A percentile compares a stretch with the other conserved stretches of the same genome.
These are phyloP conservation scores for Amphipyra tragopoginis DNA, from an alignment of 2,888 invertebrate species.

Conservation along the genomic window DNA sequence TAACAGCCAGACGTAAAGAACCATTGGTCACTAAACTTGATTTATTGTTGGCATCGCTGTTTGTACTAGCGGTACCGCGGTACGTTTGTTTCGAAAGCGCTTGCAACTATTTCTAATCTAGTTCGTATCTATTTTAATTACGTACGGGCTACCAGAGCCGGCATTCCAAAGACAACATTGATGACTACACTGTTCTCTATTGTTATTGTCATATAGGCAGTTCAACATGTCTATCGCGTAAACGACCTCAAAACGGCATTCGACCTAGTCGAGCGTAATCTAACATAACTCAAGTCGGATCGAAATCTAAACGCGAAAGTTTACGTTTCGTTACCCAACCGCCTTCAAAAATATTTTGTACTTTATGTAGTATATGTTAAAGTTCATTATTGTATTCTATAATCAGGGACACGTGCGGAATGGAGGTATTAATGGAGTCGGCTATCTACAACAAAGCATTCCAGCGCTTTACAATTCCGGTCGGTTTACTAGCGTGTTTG, in stretches of 20 bases:
- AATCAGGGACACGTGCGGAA: slow-evolving; percentile 85
- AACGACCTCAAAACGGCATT: slow-evolving; percentile 89
- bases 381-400: slow-evolving; percentile 71
- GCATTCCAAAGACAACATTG: slow-evolving; percentile 71
- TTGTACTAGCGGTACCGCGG: slow-evolving; percentile 58
- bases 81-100: slow-evolving; percentile 75
- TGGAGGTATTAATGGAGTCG: slow-evolving; percentile 89
- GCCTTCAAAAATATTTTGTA: slow-evolving; percentile 51
- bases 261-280: slow-evolving; percentile 88
- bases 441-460: slow-evolving; percentile 74
- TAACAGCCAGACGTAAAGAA: slow-evolving; percentile 53
- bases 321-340: slow-evolving; percentile 78
- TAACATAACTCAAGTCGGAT: slow-evolving; percentile 85
- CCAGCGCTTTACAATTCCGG: slow-evolving; percentile 77
- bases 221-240: slow-evolving; percentile 75
- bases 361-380: slow-evolving; percentile 61
- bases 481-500: slow-evolving; percentile 60
- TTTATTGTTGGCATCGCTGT: slow-evolving; percentile 62
- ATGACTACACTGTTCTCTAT: slow-evolving; percentile 70
- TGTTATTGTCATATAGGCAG: slow-evolving; percentile 69
- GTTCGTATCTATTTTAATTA: slow-evolving; percentile 82
- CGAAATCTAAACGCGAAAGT: slow-evolving; percentile 87
- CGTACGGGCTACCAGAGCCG: slow-evolving; percentile 63
- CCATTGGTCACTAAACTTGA: slow-evolving; percentile 70
- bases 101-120: slow-evolving; percentile 80